Evolutionary conservation across 2,888 invertebrate genomes (phyloP).

Genomic region (Ischnura elegans): DNA sequence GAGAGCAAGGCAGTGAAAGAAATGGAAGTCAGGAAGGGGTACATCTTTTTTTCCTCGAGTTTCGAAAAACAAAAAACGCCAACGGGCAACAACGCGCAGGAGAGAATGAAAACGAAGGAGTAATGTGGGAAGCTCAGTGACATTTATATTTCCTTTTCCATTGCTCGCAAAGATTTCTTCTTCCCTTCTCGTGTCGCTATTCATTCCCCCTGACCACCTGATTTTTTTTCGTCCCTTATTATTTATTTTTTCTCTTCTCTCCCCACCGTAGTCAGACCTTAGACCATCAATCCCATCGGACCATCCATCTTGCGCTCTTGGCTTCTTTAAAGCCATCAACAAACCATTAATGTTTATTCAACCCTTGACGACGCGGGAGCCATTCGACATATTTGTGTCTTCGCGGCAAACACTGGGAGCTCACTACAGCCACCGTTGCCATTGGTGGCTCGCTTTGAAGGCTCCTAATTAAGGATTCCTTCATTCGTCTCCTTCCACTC

Average conservation of each 20-base stretch:
- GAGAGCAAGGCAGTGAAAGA: not conserved
- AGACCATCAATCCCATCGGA: constrained; percentile 47
- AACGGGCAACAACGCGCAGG: not conserved
- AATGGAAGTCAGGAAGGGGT: constrained; percentile 11
- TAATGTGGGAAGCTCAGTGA: constrained; percentile 54
- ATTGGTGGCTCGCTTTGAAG: constrained; percentile 32
- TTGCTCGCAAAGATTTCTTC: not conserved
- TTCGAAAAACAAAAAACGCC: not conserved
- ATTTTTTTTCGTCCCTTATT: not conserved
- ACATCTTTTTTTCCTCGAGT: not conserved
- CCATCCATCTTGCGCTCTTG: constrained; percentile 55
- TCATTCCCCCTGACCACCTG: constrained; percentile 13
- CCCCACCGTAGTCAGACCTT: not conserved
- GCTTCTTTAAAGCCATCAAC: constrained; percentile 54
- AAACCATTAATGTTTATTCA: constrained; percentile 66
- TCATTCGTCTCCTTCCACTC: constrained; percentile 16
- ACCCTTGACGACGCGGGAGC: constrained; percentile 54
- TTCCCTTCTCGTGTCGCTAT: not conserved
- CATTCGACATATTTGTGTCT: constrained; percentile 66
- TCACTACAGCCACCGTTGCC: not conserved
- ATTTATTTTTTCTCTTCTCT: not conserved
- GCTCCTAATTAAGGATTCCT: constrained; percentile 59
- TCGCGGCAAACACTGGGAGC: constrained; percentile 64
- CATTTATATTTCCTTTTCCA: constrained; percentile 55
- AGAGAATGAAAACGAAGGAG: not conserved